These are phyloP conservation scores for human (Homo sapiens) DNA, from an alignment of 2,113 vertebrate genomes.

Conservation along the genomic window DNA sequence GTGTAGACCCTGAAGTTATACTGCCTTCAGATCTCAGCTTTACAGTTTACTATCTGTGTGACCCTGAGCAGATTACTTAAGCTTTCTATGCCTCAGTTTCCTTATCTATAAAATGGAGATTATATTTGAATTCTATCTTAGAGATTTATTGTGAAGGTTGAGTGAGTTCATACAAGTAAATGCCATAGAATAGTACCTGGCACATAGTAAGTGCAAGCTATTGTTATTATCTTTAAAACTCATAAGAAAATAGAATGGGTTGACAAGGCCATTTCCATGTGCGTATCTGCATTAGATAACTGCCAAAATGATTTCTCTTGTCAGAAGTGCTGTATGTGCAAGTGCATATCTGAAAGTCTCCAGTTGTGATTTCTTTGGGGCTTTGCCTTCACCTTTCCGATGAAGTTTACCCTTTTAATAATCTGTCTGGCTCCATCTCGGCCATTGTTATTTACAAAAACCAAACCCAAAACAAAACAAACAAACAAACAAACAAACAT, in stretches of 20 bases:
- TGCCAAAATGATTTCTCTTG: not conserved
- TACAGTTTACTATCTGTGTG: not conserved
- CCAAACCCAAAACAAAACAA: not conserved
- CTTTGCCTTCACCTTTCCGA: not conserved
- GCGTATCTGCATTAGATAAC: not conserved
- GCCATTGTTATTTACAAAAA: slow-evolving; percentile 12
- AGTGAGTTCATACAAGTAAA: not conserved
- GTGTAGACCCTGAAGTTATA: not conserved
- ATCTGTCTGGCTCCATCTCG: not conserved
- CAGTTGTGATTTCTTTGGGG: not conserved
- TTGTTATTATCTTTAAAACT: slow-evolving; percentile 16
- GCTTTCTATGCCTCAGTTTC: not conserved
- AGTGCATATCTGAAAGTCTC: not conserved
- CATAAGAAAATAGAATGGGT: not conserved
- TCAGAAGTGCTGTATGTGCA: not conserved
- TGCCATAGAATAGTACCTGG: not conserved
- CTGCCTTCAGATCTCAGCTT: not conserved
- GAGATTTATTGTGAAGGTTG: not conserved
- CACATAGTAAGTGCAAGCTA: not conserved
- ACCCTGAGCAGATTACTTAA: not conserved
- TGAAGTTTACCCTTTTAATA: slow-evolving; percentile 20
- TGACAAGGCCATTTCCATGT: not conserved
- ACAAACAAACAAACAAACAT: not conserved
- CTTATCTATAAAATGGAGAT: slow-evolving; percentile 2
- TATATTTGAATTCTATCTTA: not conserved